Conservation (phyloP, 2,888 invertebrate species). For the Ferrisia virgata region DNA sequence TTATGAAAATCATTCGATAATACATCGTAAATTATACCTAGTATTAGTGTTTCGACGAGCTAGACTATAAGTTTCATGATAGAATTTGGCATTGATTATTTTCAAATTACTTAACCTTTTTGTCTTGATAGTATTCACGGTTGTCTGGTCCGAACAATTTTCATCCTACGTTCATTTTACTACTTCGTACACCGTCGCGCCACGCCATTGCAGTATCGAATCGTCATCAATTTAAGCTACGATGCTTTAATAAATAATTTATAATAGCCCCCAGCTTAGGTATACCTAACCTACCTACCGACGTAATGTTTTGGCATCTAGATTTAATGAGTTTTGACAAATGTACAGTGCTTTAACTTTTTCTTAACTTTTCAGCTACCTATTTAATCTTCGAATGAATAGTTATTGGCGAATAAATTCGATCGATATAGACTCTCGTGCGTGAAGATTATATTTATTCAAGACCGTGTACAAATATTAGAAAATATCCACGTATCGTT, state of each 20-base stretch:
- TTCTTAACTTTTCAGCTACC: background rate
- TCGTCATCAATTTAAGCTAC: background rate
- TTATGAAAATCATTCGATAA: constrained; percentile 1
- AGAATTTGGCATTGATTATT: constrained; percentile 11
- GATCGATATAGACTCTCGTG: background rate
- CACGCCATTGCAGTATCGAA: background rate
- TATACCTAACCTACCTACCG: too few species aligned
- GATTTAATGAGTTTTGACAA: background rate
- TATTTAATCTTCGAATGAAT: background rate
- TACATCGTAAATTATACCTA: background rate
- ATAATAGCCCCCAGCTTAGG: too few species aligned
- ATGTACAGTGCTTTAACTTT: background rate
- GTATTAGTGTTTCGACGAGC: background rate
- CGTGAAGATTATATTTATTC: background rate
- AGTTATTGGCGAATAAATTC: background rate
- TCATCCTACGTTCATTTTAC: background rate
- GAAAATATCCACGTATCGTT: background rate
- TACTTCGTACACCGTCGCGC: background rate
- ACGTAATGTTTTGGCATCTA: background rate
- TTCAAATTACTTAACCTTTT: constrained; percentile 16
- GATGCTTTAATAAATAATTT: background rate
- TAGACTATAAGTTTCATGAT: background rate
- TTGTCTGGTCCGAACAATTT: background rate
- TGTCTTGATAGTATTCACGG: background rate
- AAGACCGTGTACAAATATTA: background rate